Percentiles rank a stretch among this genome's conserved stretches.
Conservation (phyloP, 1,140 invertebrate species). For the Drosophila mojavensis region DNA sequence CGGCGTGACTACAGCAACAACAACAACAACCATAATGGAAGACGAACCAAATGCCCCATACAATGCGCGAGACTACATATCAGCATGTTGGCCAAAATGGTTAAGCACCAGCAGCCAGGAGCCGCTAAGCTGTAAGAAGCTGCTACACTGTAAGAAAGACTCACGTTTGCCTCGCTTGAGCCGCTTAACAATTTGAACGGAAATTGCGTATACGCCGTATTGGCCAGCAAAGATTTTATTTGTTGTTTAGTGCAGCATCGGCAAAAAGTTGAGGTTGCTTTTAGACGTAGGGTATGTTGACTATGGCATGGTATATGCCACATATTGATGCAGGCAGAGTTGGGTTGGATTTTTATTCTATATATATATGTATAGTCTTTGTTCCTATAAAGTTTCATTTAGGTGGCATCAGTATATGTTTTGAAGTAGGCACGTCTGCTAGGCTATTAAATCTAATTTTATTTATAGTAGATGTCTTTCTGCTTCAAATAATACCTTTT, state of each 20-base stretch:
- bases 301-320: no score
- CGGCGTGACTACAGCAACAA: constrained; percentile 46
- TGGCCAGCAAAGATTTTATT: background rate
- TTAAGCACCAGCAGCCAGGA: background rate
- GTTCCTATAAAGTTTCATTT: no score
- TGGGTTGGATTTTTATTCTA: no score
- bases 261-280: background rate
- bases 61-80: constrained; percentile 9
- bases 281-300: background rate
- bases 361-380: no score
- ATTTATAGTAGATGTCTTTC: no score
- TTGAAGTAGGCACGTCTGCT: no score
- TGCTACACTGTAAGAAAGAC: constrained; percentile 39
- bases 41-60: constrained; percentile 6
- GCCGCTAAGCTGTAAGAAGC: background rate
- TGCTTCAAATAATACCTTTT: no score
- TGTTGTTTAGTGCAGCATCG: constrained; percentile 22
- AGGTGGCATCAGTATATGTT: no score
- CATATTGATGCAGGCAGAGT: no score
- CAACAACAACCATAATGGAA: constrained; percentile 13
- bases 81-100: constrained; percentile 3
- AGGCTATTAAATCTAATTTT: no score
- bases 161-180: background rate
- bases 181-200: constrained; percentile 17
- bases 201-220: constrained; percentile 36